phyloP scores from a whole-genome alignment of 2,113 vertebrate genomes.

The Puffinus mauretanicus region DNA sequence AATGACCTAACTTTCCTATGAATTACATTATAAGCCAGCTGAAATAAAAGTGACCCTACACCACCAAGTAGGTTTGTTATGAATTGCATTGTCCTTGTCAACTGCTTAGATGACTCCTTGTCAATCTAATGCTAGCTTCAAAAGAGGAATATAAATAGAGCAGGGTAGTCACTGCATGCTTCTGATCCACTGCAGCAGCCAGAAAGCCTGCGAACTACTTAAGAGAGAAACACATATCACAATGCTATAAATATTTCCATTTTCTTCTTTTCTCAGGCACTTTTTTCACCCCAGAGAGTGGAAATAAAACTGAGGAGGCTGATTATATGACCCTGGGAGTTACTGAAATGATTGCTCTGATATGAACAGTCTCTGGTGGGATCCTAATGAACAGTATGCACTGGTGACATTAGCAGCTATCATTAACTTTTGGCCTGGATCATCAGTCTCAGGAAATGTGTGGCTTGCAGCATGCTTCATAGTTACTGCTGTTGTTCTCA shows the following conservation, averaged over 20 bases:
- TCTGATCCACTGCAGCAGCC: neutral
- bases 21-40: neutral
- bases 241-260: neutral
- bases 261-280: constrained; percentile 10
- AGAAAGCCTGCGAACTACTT: neutral
- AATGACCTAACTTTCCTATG: neutral
- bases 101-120: neutral
- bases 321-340: neutral
- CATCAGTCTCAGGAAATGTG: neutral
- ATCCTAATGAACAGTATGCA: neutral
- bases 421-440: neutral
- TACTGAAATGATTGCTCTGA: neutral
- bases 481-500: neutral
- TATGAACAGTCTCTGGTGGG: neutral
- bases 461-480: neutral
- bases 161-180: neutral
- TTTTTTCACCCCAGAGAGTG: neutral
- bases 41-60: neutral
- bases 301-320: neutral
- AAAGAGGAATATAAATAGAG: neutral
- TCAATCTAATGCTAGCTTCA: neutral
- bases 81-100: neutral
- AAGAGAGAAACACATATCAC: neutral
- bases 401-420: neutral
- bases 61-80: neutral